Percentiles rank a stretch among this genome's conserved stretches.
These are phyloP conservation scores for Atherinosoma microstoma DNA, from an alignment of 2,797 vertebrate species.

Conservation along the genomic window DNA sequence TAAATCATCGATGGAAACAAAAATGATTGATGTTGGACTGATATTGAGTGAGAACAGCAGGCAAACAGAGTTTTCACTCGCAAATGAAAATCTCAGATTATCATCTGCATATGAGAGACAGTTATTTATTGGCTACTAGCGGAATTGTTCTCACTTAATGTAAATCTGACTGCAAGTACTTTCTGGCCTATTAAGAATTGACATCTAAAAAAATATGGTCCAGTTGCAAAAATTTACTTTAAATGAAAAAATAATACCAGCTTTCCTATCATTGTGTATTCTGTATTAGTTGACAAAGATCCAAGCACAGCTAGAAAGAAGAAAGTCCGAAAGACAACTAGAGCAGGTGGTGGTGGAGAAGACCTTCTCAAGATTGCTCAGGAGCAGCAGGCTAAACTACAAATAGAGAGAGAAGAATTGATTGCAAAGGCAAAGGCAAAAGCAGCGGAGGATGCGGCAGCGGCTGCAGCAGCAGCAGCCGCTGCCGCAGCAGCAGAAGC, in stretches of 20 bases:
- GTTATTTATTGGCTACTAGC: not conserved
- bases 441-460: slow-evolving; percentile 31
- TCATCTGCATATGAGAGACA: not conserved
- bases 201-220: not conserved
- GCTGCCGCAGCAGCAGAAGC: not conserved
- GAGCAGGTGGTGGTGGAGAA: slow-evolving; percentile 74
- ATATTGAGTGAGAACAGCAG: not conserved
- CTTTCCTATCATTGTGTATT: not conserved
- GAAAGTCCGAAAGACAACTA: slow-evolving; percentile 81
- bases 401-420: slow-evolving; percentile 67
- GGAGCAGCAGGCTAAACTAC: slow-evolving; percentile 78
- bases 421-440: slow-evolving; percentile 63
- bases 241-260: not conserved
- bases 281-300: slow-evolving; percentile 75
- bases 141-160: not conserved
- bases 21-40: not conserved
- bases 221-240: not conserved
- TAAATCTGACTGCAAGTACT: not conserved
- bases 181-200: not conserved
- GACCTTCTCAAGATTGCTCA: slow-evolving; percentile 75
- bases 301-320: slow-evolving; percentile 75
- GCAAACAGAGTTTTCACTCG: not conserved
- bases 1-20: not conserved
- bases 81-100: not conserved
- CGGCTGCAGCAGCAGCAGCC: slow-evolving; percentile 21